These are phyloP conservation scores for Heteromurus nitidus DNA, from an alignment of 2,888 invertebrate species.

Conservation along the genomic window DNA sequence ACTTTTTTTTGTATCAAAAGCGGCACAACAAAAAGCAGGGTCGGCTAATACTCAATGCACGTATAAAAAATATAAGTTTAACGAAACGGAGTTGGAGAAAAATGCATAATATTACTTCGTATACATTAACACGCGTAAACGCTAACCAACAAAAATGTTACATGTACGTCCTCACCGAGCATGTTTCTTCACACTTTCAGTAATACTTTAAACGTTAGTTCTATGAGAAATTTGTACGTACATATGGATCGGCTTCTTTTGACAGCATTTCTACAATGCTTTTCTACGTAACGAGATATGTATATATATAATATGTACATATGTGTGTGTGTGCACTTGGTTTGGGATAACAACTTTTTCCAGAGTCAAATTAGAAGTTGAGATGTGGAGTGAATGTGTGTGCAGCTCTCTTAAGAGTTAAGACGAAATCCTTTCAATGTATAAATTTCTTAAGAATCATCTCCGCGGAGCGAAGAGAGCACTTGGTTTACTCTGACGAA, in stretches of 20 bases:
- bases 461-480: conserved; percentile 9
- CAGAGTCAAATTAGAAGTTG: conserved; percentile 20
- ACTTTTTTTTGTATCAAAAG: too few species aligned
- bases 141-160: conserved; percentile 4
- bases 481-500: neutral
- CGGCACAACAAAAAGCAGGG: too few species aligned
- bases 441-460: conserved; percentile 17
- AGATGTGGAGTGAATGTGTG: conserved; percentile 7
- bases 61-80: too few species aligned
- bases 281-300: conserved; percentile 51
- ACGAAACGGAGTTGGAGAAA: too few species aligned
- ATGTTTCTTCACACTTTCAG: conserved; percentile 49
- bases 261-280: conserved; percentile 56
- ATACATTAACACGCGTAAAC: neutral
- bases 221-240: conserved; percentile 52
- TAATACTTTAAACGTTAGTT: conserved; percentile 46
- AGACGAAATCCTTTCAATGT: conserved; percentile 57
- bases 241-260: conserved; percentile 57
- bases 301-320: conserved; percentile 31
- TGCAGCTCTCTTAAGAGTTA: neutral
- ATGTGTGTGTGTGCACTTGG: conserved; percentile 15
- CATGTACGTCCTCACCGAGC: neutral
- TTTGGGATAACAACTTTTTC: conserved; percentile 45
- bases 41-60: too few species aligned
- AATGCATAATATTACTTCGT: too few species aligned